Percentiles rank a stretch among this genome's conserved stretches.
Evolutionary conservation across 2,797 vertebrate genomes (phyloP).

Genomic region (Hippocampus kuda): DNA sequence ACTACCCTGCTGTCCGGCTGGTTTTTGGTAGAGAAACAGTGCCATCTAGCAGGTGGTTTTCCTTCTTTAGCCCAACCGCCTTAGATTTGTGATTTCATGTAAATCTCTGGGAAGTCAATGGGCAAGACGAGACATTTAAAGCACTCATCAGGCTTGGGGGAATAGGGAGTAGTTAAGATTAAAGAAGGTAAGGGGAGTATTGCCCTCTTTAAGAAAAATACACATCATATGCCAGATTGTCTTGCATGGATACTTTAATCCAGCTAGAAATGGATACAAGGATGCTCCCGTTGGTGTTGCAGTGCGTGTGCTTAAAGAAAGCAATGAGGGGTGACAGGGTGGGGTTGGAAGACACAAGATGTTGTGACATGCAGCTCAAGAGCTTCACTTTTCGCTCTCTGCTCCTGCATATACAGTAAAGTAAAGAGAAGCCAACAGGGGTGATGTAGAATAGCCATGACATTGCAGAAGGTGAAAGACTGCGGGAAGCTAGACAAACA

Average conservation of each 20-base stretch:
- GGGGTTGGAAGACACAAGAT: conserved; percentile 50
- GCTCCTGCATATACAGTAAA: conserved; percentile 38
- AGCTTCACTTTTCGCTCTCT: conserved; percentile 39
- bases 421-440: conserved; percentile 35
- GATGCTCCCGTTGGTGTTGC: conserved; percentile 55
- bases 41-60: conserved; percentile 68
- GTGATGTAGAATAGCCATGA: conserved; percentile 50
- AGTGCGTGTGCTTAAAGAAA: conserved; percentile 40
- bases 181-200: conserved; percentile 59
- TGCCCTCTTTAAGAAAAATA: conserved; percentile 62
- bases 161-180: conserved; percentile 61
- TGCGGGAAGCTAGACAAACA: conserved; percentile 38
- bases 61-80: conserved; percentile 11
- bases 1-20: conserved; percentile 1
- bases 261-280: conserved; percentile 65
- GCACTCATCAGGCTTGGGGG: conserved; percentile 63
- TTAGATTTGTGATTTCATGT: conserved; percentile 54
- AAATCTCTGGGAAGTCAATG: conserved; percentile 64
- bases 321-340: conserved; percentile 58
- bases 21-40: conserved; percentile 62
- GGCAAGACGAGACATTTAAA: conserved; percentile 69
- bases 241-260: conserved; percentile 61
- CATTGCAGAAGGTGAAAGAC: conserved; percentile 63
- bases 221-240: conserved; percentile 60
- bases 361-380: conserved; percentile 52